phyloP scores from a whole-genome alignment of 2,797 vertebrate species.

The Falco biarmicus region DNA sequence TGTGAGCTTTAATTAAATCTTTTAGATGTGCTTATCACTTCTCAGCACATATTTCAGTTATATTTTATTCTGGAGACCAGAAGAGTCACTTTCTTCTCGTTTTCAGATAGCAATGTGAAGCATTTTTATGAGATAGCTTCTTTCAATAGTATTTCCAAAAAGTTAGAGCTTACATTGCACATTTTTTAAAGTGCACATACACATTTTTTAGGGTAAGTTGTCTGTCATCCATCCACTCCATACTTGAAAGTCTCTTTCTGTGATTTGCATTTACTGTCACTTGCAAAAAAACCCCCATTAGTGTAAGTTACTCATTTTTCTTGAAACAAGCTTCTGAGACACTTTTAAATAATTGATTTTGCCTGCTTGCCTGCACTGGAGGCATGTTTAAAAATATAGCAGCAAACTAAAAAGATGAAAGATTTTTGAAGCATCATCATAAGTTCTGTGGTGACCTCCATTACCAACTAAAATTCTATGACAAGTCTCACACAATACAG shows the following conservation, averaged over 20 bases:
- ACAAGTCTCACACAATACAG: background rate
- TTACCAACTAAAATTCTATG: background rate
- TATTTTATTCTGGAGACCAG: background rate
- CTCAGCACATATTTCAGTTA: slow-evolving; percentile 6
- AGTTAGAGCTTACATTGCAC: background rate
- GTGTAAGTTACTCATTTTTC: background rate
- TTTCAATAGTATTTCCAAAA: background rate
- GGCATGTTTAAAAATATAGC: background rate
- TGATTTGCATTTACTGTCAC: background rate
- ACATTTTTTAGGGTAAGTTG: background rate
- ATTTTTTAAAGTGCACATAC: no score
- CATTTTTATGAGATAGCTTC: background rate
- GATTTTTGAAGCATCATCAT: background rate
- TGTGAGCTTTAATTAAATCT: slow-evolving; percentile 46
- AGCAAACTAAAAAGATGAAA: background rate
- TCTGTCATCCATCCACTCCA: background rate
- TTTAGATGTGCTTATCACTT: slow-evolving; percentile 15
- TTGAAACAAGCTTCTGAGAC: background rate
- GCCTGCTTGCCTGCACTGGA: background rate
- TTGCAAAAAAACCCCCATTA: background rate
- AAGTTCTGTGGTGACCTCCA: background rate
- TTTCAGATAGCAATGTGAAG: background rate
- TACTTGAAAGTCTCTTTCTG: background rate
- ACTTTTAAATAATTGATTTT: background rate
- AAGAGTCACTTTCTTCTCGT: background rate